Evolutionary conservation across 2,797 vertebrate species (phyloP).

Genomic region (Erpetoichthys calabaricus): DNA sequence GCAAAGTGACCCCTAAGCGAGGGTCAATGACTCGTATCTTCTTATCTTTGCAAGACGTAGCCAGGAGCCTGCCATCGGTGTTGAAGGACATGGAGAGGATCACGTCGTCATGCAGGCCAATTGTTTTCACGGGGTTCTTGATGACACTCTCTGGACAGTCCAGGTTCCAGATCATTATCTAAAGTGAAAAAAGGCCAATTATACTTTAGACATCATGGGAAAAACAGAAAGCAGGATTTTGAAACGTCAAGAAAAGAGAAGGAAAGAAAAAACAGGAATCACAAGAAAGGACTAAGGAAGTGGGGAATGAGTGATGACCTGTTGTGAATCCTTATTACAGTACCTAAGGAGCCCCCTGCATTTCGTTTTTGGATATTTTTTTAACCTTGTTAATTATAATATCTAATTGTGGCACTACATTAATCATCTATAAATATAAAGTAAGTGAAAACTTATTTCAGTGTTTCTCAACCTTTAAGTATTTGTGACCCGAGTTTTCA

Average conservation of each 20-base stretch:
- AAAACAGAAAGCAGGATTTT: too few relatives aligned
- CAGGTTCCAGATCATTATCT: constrained; percentile 91
- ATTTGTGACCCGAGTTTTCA: too few relatives aligned
- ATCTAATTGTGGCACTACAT: too few relatives aligned
- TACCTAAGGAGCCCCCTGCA: too few relatives aligned
- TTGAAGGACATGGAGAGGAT: constrained; percentile 87
- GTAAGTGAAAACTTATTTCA: too few relatives aligned
- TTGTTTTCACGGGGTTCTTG: constrained; percentile 56
- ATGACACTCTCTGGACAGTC: constrained; percentile 54
- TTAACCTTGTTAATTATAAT: too few relatives aligned
- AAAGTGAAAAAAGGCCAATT: constrained; percentile 12
- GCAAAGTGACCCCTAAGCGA: constrained; percentile 51
- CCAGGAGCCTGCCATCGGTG: constrained; percentile 67
- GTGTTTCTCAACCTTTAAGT: too few relatives aligned
- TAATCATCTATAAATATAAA: too few relatives aligned
- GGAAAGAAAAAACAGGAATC: not conserved
- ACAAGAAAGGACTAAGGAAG: not conserved
- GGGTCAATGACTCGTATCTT: constrained; percentile 70
- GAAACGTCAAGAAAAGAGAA: not conserved
- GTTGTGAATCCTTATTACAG: too few relatives aligned
- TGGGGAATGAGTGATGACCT: too few relatives aligned
- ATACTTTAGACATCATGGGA: too few relatives aligned
- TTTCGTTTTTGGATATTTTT: too few relatives aligned
- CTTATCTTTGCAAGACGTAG: constrained; percentile 74
- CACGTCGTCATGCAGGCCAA: constrained; percentile 64